Percentiles rank a stretch among this genome's conserved stretches.
These are phyloP conservation scores for Camarhynchus parvulus DNA, from an alignment of 2,113 vertebrate genomes.

Conservation along the genomic window DNA sequence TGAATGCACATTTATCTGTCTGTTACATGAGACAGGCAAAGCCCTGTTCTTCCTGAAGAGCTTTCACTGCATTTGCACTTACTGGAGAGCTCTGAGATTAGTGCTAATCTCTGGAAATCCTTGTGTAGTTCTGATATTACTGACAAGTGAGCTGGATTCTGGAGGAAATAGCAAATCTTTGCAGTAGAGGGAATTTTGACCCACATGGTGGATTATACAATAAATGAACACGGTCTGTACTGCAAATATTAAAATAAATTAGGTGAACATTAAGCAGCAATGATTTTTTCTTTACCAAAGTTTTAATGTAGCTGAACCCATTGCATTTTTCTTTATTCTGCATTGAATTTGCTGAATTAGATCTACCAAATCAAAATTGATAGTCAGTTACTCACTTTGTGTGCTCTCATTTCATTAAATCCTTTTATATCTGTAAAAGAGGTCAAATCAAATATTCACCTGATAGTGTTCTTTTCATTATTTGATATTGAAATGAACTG, in stretches of 20 bases:
- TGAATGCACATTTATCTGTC: background rate
- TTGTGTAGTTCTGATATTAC: background rate
- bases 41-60: background rate
- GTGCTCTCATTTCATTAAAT: background rate
- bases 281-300: background rate
- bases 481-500: background rate
- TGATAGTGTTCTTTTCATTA: background rate
- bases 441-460: background rate
- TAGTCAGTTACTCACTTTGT: background rate
- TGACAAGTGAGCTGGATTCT: background rate
- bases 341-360: background rate
- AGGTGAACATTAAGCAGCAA: background rate
- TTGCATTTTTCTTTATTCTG: background rate
- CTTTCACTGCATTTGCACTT: background rate
- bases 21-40: background rate
- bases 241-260: background rate
- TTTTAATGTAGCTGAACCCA: background rate
- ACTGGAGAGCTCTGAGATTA: background rate
- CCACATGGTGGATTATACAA: fast-evolving
- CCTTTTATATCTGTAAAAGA: background rate
- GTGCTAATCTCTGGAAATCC: background rate
- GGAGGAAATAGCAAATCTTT: background rate
- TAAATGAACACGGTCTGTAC: fast-evolving
- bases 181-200: background rate
- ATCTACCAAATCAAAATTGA: background rate